Conservation (phyloP, 2,797 vertebrate species). For the Rhinichthys osculus region DNA sequence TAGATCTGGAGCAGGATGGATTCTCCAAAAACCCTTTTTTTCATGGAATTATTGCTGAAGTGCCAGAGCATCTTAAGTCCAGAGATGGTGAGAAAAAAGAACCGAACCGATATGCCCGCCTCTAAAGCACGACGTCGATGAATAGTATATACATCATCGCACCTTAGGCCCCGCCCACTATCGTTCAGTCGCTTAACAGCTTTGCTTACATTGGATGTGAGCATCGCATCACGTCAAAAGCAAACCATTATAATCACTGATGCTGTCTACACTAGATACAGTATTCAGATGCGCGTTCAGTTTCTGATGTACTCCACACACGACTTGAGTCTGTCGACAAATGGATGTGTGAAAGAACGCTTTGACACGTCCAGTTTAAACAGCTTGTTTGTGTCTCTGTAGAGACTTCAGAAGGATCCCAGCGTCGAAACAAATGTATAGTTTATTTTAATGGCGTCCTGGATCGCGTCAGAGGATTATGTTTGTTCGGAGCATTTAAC, state of each 20-base stretch:
- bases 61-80: constrained; percentile 73
- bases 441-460: not conserved
- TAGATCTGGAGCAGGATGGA: constrained; percentile 86
- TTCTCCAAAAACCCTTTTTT: constrained; percentile 85
- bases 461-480: not conserved
- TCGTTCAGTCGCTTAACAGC: no score
- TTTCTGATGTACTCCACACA: no score
- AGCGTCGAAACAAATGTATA: not conserved
- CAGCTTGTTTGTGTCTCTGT: not conserved
- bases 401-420: not conserved
- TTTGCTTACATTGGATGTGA: no score
- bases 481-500: not conserved
- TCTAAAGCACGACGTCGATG: no score
- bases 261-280: no score
- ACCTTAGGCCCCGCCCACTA: no score
- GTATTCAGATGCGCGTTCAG: no score
- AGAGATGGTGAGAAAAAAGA: constrained; percentile 73
- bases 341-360: no score
- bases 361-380: not conserved
- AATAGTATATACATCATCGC: no score
- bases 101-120: not conserved
- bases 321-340: no score
- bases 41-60: constrained; percentile 82
- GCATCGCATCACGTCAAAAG: no score
- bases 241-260: no score